phyloP scores from a whole-genome alignment of 2,797 vertebrate genomes.

The Sebastes steindachneri region DNA sequence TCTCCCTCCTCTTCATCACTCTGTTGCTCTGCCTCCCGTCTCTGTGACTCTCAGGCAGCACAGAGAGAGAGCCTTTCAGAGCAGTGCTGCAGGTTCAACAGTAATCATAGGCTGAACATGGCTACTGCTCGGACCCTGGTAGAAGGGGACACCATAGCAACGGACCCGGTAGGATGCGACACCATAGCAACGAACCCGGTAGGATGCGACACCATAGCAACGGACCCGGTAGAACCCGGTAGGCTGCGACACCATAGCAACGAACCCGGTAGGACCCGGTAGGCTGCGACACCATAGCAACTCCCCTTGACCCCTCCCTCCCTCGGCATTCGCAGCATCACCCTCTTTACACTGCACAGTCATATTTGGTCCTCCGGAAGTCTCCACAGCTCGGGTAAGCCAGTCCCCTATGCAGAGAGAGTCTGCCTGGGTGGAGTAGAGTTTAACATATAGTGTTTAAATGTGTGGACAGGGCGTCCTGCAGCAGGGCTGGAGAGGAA shows the following conservation, averaged over 20 bases:
- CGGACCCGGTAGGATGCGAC: too few relatives aligned
- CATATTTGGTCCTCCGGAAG: constrained; percentile 91
- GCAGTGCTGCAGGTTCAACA: constrained; percentile 76
- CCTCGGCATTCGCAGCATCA: constrained; percentile 80
- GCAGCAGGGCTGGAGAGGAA: constrained; percentile 18
- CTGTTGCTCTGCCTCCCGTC: background rate
- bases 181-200: too few relatives aligned
- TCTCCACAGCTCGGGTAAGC: constrained; percentile 86
- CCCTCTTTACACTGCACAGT: constrained; percentile 84
- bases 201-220: too few relatives aligned
- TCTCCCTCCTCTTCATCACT: background rate
- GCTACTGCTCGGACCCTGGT: constrained; percentile 60
- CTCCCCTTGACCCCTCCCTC: constrained; percentile 83
- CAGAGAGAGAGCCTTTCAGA: background rate
- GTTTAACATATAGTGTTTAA: constrained; percentile 81
- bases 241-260: constrained; percentile 30
- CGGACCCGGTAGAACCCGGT: constrained; percentile 64
- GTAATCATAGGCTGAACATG: constrained; percentile 76
- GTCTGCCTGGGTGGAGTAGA: constrained; percentile 81
- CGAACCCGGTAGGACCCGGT: constrained; percentile 71
- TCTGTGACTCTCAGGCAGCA: constrained; percentile 21
- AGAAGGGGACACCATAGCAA: too few relatives aligned
- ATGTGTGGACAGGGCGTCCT: constrained; percentile 62
- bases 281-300: constrained; percentile 86
- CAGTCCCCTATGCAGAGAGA: constrained; percentile 82